Conservation (phyloP, 2,797 vertebrate species). For the Triplophysa yarkandensis region DNA sequence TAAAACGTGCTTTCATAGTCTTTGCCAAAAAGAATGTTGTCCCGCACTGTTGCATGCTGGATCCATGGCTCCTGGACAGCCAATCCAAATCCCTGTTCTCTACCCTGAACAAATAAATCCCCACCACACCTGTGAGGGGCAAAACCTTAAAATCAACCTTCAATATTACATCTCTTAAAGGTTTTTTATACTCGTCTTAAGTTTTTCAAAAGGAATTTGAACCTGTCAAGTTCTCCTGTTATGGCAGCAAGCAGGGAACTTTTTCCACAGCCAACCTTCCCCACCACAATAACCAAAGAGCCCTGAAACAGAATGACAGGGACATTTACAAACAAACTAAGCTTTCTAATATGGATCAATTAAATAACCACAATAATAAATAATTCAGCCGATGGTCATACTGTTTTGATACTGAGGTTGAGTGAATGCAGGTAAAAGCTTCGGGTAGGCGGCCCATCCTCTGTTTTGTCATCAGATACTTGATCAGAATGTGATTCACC, state of each 20-base stretch:
- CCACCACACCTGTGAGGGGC: constrained; percentile 71
- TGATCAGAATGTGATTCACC: constrained; percentile 23
- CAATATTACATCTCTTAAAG: background rate
- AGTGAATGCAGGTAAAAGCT: constrained; percentile 77
- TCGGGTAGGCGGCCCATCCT: constrained; percentile 41
- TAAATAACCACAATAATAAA: background rate
- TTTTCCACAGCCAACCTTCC: constrained; percentile 95
- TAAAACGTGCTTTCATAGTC: constrained; percentile 81
- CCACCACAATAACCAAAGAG: constrained; percentile 86
- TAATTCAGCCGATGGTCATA: constrained; percentile 53
- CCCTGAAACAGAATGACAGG: constrained; percentile 76
- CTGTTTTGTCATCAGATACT: constrained; percentile 26
- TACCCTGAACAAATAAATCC: constrained; percentile 75
- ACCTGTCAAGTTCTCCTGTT: constrained; percentile 92
- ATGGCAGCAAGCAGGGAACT: constrained; percentile 90
- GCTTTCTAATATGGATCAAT: background rate
- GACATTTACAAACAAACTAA: background rate
- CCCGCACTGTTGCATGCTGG: constrained; percentile 88
- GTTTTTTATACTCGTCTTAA: background rate
- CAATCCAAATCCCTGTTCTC: constrained; percentile 86
- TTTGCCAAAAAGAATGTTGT: constrained; percentile 94
- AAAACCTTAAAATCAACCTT: background rate
- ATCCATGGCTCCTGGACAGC: constrained; percentile 94
- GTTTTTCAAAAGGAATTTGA: constrained; percentile 37
- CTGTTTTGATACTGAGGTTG: constrained; percentile 83